Percentiles rank a stretch among this genome's conserved stretches.
Conservation (phyloP, 2,888 invertebrate species). For the Rotaria socialis region DNA sequence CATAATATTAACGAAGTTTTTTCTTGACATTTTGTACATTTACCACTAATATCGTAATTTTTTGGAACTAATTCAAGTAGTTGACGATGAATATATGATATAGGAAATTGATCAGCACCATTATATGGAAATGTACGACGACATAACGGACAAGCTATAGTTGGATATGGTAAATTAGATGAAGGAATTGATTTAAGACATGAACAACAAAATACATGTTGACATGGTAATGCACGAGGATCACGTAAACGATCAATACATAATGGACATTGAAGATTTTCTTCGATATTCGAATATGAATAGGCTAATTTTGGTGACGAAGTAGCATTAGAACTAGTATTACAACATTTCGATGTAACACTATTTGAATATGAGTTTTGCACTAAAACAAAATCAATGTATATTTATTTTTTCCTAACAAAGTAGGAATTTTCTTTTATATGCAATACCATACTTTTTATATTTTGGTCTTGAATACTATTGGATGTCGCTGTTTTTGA, state of each 20-base stretch:
- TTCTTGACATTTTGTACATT: conserved; percentile 35
- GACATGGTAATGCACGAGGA: conserved; percentile 34
- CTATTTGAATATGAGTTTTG: background rate
- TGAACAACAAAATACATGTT: conserved; percentile 5
- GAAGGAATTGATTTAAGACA: conserved; percentile 4
- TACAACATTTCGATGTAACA: background rate
- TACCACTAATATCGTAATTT: conserved; percentile 23
- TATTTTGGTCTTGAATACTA: background rate
- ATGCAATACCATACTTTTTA: background rate
- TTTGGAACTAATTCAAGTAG: conserved; percentile 34
- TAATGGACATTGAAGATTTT: background rate
- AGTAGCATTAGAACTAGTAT: background rate
- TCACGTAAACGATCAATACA: conserved; percentile 27
- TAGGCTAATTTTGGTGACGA: background rate
- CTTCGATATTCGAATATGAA: background rate
- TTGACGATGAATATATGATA: conserved; percentile 22
- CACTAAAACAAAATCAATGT: background rate
- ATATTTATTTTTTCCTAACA: too few relatives aligned
- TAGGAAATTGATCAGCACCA: conserved; percentile 13
- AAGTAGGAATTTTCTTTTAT: too few relatives aligned
- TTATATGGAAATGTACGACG: background rate
- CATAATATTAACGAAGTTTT: background rate
- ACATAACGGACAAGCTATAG: conserved; percentile 6
- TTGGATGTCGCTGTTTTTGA: background rate
- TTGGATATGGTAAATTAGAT: background rate